phyloP scores from a whole-genome alignment of 2,888 invertebrate species.

The Diaphora mendica region DNA sequence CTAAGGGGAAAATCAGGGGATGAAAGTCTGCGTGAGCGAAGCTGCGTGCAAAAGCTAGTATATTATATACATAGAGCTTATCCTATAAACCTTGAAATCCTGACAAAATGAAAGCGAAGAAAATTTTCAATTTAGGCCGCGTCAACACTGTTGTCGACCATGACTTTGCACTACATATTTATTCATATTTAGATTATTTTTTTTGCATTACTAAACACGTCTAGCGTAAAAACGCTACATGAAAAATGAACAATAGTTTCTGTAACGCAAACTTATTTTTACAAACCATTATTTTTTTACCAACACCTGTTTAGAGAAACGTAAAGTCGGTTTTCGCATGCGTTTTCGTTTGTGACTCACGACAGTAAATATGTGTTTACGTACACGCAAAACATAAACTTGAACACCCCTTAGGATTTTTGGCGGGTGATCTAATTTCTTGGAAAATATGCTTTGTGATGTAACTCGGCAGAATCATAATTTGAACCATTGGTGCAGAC shows the following conservation, averaged over 20 bases:
- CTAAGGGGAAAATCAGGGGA: no score
- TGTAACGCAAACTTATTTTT: constrained; percentile 32
- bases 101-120: neutral
- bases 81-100: neutral
- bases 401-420: constrained; percentile 62
- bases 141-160: constrained; percentile 27
- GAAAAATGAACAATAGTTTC: constrained; percentile 68
- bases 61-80: neutral
- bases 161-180: constrained; percentile 45
- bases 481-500: constrained; percentile 71
- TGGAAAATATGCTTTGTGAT: constrained; percentile 79
- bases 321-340: constrained; percentile 26
- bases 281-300: neutral
- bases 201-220: constrained; percentile 58
- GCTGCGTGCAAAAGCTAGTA: no score
- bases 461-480: constrained; percentile 73
- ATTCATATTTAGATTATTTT: constrained; percentile 51
- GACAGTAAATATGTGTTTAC: constrained; percentile 44
- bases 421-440: constrained; percentile 71
- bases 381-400: constrained; percentile 59
- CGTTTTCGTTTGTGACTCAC: neutral
- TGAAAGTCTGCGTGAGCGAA: no score
- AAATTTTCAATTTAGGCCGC: constrained; percentile 15
- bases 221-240: constrained; percentile 60
- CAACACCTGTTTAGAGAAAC: rapidly evolving